A percentile compares a stretch with the other conserved stretches of the same genome.
Conservation (phyloP, 92 coral and sea anemone genomes). For the Palythoa caribaeorum region DNA sequence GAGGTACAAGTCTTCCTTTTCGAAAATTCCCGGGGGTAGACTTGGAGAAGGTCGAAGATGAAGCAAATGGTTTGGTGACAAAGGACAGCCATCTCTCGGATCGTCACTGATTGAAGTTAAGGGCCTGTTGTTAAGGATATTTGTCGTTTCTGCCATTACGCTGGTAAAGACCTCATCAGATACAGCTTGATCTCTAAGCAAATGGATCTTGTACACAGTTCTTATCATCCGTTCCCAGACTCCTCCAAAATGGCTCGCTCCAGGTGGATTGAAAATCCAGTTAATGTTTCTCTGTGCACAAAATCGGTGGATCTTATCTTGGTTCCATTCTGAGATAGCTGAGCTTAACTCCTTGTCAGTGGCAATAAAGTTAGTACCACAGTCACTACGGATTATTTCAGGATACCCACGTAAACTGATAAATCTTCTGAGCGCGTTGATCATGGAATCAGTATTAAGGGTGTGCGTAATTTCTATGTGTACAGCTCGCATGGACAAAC, state of each 20-base stretch:
- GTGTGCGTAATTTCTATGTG: too few species aligned
- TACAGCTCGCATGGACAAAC: background rate
- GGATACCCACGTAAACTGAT: background rate
- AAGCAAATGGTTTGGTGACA: too few species aligned
- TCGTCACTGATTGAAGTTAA: too few species aligned
- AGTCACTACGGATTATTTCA: background rate
- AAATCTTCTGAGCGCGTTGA: background rate
- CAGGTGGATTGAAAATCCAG: slow-evolving; percentile 51
- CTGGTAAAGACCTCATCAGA: too few species aligned
- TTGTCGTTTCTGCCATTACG: too few species aligned
- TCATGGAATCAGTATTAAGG: too few species aligned
- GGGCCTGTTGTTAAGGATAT: too few species aligned
- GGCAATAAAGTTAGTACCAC: background rate
- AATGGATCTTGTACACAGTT: too few species aligned
- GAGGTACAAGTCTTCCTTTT: too few species aligned
- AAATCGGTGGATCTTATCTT: background rate
- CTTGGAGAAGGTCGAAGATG: too few species aligned
- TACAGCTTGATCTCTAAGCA: background rate
- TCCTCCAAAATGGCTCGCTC: slow-evolving; percentile 66
- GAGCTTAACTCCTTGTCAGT: background rate
- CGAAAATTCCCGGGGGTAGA: too few species aligned
- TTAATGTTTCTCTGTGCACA: background rate
- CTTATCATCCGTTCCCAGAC: slow-evolving; percentile 64
- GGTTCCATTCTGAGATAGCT: background rate
- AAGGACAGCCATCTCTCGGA: too few species aligned